Conservation (phyloP, 2,797 vertebrate species). For the Xerus rutilus region DNA sequence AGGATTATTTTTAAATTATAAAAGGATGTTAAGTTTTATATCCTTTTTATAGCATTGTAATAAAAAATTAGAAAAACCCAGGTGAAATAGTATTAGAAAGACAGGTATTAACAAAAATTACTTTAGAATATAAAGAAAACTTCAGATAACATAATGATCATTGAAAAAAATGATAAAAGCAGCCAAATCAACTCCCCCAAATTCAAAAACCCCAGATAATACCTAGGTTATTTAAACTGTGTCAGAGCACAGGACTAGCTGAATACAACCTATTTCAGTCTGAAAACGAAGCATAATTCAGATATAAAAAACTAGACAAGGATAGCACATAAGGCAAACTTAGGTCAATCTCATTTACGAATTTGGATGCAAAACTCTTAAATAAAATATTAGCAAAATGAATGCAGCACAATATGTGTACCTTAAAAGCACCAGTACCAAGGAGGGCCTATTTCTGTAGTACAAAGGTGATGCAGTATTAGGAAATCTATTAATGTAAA, state of each 20-base stretch:
- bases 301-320: background rate
- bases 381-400: conserved; percentile 18
- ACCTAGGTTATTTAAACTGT: background rate
- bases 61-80: background rate
- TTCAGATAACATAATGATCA: background rate
- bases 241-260: background rate
- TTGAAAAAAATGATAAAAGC: background rate
- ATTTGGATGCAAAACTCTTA: conserved; percentile 2
- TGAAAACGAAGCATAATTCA: background rate
- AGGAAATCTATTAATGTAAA: background rate
- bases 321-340: background rate
- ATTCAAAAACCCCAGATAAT: background rate
- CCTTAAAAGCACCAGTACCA: background rate
- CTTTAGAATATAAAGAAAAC: background rate
- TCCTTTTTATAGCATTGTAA: background rate
- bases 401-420: too few relatives aligned
- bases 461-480: background rate
- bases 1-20: background rate
- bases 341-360: background rate
- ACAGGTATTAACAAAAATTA: background rate
- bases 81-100: background rate
- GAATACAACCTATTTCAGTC: background rate
- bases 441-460: background rate
- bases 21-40: background rate
- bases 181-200: background rate